Evolutionary conservation across 1,140 invertebrate species (phyloP).

Genomic region (Leptestheria dahalacensis): DNA sequence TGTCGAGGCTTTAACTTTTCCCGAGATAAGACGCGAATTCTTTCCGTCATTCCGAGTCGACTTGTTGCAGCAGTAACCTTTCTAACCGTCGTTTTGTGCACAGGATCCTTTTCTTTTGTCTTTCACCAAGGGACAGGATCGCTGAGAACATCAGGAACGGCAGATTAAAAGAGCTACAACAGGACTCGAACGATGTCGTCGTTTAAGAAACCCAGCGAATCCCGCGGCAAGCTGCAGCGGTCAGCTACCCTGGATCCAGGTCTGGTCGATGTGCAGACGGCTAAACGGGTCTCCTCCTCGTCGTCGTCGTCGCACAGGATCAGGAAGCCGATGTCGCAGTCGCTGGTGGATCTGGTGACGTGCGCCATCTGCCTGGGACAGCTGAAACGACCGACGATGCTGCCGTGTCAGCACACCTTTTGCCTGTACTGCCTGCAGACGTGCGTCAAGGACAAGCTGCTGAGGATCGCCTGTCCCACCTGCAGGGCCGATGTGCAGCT

Average conservation of each 20-base stretch:
- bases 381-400: slow-evolving; percentile 45
- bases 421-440: slow-evolving; percentile 43
- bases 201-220: neutral
- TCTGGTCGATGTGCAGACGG: neutral
- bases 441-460: neutral
- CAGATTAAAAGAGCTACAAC: too few species aligned
- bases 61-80: too few species aligned
- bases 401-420: slow-evolving; percentile 62
- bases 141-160: too few species aligned
- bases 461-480: slow-evolving; percentile 18
- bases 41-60: too few species aligned
- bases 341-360: slow-evolving; percentile 30
- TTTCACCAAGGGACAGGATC: neutral
- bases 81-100: neutral
- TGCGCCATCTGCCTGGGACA: slow-evolving; percentile 54
- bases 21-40: too few species aligned
- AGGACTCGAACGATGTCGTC: neutral
- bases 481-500: slow-evolving; percentile 17
- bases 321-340: neutral
- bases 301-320: too few species aligned
- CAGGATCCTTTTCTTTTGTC: neutral
- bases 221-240: neutral
- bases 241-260: neutral
- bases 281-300: too few species aligned
- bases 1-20: too few species aligned